These are phyloP conservation scores for Xylocampa areola DNA, from an alignment of 2,888 invertebrate genomes.

Conservation along the genomic window DNA sequence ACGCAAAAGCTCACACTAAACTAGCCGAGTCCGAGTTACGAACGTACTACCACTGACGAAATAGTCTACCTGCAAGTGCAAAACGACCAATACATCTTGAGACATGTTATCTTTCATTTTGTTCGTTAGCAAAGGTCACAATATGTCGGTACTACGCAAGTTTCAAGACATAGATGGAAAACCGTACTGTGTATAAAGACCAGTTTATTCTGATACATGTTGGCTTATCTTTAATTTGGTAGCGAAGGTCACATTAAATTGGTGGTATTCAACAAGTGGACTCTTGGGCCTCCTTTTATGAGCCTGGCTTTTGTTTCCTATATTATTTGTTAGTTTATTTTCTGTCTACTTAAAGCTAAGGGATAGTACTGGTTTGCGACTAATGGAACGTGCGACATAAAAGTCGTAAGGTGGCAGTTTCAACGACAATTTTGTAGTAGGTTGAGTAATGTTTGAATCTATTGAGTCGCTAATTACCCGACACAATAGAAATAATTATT, in stretches of 20 bases:
- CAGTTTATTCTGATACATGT: slow-evolving; percentile 42
- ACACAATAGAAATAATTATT: too few relatives aligned
- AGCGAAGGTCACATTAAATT: slow-evolving; percentile 47
- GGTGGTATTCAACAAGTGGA: slow-evolving; percentile 52
- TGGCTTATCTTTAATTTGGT: slow-evolving; percentile 25
- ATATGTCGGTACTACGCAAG: slow-evolving; percentile 18
- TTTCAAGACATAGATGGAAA: slow-evolving; percentile 55
- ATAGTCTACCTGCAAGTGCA: slow-evolving; percentile 11
- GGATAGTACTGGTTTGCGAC: slow-evolving; percentile 1
- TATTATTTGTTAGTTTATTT: slow-evolving; percentile 58
- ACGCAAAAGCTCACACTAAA: slow-evolving; percentile 46
- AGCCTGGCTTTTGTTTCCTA: slow-evolving; percentile 65
- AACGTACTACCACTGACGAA: slow-evolving; percentile 22
- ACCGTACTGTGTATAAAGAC: slow-evolving; percentile 38
- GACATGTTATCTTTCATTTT: slow-evolving; percentile 28
- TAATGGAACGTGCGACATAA: not conserved
- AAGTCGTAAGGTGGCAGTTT: not conserved
- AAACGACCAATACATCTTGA: slow-evolving; percentile 43
- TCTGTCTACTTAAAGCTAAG: slow-evolving; percentile 32
- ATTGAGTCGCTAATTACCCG: too few relatives aligned
- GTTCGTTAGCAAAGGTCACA: slow-evolving; percentile 35
- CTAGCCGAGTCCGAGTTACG: slow-evolving; percentile 20
- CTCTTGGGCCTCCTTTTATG: slow-evolving; percentile 41
- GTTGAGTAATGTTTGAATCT: too few relatives aligned
- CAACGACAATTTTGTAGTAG: slow-evolving; percentile 3